Evolutionary conservation across 23 tunicate species (phyloP), one percentile per base, ranked within the genome.

Genomic region (Styela plicata): DNA sequence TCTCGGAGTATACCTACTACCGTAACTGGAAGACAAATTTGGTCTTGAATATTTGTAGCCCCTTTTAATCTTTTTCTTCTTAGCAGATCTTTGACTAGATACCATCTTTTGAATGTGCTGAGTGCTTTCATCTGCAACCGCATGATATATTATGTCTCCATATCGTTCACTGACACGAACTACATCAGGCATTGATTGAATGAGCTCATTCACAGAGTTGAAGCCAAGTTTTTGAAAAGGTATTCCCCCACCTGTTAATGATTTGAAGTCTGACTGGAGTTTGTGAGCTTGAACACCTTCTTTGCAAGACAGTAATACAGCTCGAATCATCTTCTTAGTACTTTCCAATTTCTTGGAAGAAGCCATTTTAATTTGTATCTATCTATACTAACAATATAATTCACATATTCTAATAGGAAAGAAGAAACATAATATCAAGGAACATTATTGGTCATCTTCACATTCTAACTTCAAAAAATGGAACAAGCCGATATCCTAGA

Each of bases 291-390:
- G 63, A 1, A 91, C 88, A 25, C 97, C 97, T 24, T 70, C 76
- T 74, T 91, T 87, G 2, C 88, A 87, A 0, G 88, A 79, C 53
- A 91, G 66, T 32, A 91, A 80, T 36, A 91, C 97, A 65, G 91
- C 87, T 29, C 97, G 82, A 28, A 91, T 33, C 25, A 36, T 36
- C 73, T 90, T 88, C 84, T 90, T 90, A 0, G 85, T 30, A 13
- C 78, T 33, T 34, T 73, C 78, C 62, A 73, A 32, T 10, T 66
- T 66, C 16, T 44, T 44, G 7, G 57, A 44, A 13, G 13, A 7
- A 44, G 7, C 57, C 57, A 44, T 44, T n/a, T n/a, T n/a, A n/a
- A n/a, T n/a, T n/a, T n/a, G n/a, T n/a, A n/a, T n/a, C n/a, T n/a
- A n/a, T n/a, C n/a, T n/a, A n/a, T n/a, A n/a, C n/a, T n/a, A n/a